Conservation (phyloP, 2,888 invertebrate species). For the Dryobotodes eremita region DNA sequence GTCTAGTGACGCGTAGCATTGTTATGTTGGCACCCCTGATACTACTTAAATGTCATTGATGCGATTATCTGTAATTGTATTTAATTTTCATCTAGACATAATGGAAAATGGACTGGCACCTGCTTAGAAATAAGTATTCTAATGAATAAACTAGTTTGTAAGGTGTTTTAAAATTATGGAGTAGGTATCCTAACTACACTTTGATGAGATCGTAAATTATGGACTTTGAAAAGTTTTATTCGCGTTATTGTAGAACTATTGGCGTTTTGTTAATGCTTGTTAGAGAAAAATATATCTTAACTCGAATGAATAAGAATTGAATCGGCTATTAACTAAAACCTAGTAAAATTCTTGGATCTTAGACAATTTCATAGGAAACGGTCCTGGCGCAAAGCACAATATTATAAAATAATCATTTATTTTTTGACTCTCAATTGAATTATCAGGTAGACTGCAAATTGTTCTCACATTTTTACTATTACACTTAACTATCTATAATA, state of each 20-base stretch:
- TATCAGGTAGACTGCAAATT: not conserved
- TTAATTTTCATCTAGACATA: conserved; percentile 33
- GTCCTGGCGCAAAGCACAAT: not conserved
- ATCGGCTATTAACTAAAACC: not conserved
- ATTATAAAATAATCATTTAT: not conserved
- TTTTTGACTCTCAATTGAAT: no score
- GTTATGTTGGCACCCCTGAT: conserved; percentile 32
- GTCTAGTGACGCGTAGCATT: conserved; percentile 48
- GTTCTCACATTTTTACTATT: not conserved
- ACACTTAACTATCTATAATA: not conserved
- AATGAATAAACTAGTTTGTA: conserved; percentile 33
- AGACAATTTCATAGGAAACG: not conserved
- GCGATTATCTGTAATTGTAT: conserved; percentile 36
- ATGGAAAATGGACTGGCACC: conserved; percentile 29
- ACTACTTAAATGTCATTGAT: conserved; percentile 48
- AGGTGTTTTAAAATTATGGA: conserved; percentile 22
- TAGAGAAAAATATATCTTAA: not conserved
- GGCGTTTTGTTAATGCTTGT: not conserved
- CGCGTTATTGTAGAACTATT: not conserved
- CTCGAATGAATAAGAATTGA: not conserved
- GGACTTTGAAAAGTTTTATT: not conserved
- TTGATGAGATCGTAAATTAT: conserved; percentile 8
- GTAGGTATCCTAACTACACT: not conserved
- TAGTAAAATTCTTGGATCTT: no score
- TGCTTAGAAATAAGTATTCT: conserved; percentile 21